phyloP scores from a whole-genome alignment of 2,888 invertebrate species.

The Macaria liturata region DNA sequence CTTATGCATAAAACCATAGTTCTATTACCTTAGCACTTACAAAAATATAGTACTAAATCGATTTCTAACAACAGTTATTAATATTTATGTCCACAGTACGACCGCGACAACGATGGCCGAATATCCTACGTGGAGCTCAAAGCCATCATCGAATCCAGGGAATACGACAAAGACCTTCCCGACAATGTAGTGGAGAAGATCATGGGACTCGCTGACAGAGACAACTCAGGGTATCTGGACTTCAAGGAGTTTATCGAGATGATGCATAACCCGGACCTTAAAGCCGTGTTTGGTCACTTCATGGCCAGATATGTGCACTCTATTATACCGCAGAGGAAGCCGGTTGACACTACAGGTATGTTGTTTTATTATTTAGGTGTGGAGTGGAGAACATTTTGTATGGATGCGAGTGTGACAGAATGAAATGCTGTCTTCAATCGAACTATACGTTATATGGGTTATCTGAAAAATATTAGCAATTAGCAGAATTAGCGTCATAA shows the following conservation, averaged over 20 bases:
- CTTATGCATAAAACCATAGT: no score
- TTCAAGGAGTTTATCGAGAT: conserved; percentile 89
- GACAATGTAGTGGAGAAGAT: conserved; percentile 86
- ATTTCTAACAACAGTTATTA: no score
- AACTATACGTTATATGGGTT: no score
- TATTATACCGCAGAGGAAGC: conserved; percentile 81
- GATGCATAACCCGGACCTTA: conserved; percentile 84
- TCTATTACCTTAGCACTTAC: no score
- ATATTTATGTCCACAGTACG: conserved; percentile 80
- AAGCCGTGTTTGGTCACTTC: conserved; percentile 86
- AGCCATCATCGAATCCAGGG: conserved; percentile 82
- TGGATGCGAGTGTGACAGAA: no score
- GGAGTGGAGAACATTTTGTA: no score
- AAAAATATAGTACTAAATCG: no score
- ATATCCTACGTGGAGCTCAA: conserved; percentile 87
- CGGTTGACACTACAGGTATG: conserved; percentile 75
- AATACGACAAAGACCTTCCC: conserved; percentile 87
- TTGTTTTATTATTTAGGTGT: not conserved
- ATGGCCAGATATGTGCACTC: conserved; percentile 84
- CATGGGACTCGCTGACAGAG: conserved; percentile 85
- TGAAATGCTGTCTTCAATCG: no score
- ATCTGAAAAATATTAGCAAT: no score
- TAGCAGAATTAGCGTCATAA: no score
- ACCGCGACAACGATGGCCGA: conserved; percentile 87
- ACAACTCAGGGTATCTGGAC: conserved; percentile 86